Percentiles rank a stretch among this genome's conserved stretches.
These are phyloP conservation scores for Epicampocera succincta DNA, from an alignment of 2,888 invertebrate species.

Conservation along the genomic window DNA sequence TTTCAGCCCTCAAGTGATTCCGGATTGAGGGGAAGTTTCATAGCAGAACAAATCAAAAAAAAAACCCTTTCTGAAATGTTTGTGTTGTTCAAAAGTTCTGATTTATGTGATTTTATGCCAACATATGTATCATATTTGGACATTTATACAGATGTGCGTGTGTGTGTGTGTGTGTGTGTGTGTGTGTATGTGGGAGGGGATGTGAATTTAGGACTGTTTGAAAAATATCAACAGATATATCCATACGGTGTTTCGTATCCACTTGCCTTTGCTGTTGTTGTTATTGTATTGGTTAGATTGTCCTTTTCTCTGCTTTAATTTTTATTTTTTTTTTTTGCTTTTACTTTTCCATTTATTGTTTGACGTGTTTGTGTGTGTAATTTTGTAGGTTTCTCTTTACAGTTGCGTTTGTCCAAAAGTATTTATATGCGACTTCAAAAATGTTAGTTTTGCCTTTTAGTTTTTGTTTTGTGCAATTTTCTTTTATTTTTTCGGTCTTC, in stretches of 20 bases:
- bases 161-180: background rate
- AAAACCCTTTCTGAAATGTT: background rate
- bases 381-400: background rate
- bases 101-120: conserved; percentile 70
- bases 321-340: too few species aligned
- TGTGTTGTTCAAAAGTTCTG: conserved; percentile 45
- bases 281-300: too few species aligned
- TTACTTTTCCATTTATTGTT: too few species aligned
- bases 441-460: conserved; percentile 2
- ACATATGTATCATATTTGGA: conserved; percentile 57
- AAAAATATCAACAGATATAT: too few species aligned
- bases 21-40: too few species aligned
- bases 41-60: too few species aligned
- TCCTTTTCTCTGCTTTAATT: too few species aligned
- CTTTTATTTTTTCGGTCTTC: conserved; percentile 1
- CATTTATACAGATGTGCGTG: background rate
- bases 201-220: too few species aligned
- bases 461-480: conserved; percentile 26
- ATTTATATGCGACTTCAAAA: conserved; percentile 25
- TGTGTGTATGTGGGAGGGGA: too few species aligned
- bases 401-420: background rate
- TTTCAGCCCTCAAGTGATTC: too few species aligned
- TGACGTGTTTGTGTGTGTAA: background rate
- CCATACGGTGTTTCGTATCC: too few species aligned
- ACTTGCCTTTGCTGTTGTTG: too few species aligned